Percentiles rank a stretch among this genome's conserved stretches.
phyloP scores from a whole-genome alignment of 2,797 vertebrate species.

The Enteromius viviparus region DNA sequence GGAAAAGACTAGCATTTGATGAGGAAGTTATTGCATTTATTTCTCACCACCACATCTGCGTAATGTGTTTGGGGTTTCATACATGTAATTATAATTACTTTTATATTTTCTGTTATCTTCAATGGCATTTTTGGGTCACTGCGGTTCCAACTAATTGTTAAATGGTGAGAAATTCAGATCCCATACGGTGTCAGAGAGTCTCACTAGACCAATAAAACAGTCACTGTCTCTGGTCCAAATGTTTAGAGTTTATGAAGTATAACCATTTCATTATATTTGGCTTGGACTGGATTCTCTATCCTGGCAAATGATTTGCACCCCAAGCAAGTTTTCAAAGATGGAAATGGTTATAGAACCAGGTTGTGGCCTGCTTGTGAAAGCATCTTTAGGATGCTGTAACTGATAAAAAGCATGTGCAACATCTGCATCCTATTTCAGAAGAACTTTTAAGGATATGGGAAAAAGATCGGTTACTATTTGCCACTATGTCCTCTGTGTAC shows the following conservation, averaged over 20 bases:
- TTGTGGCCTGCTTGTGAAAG: background rate
- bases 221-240: conserved; percentile 9
- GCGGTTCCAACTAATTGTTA: background rate
- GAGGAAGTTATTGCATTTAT: background rate
- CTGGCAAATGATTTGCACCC: conserved; percentile 5
- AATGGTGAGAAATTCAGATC: background rate
- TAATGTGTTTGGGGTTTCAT: background rate
- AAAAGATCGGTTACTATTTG: background rate
- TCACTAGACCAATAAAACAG: background rate
- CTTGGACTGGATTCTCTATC: background rate
- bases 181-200: background rate
- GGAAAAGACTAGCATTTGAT: background rate
- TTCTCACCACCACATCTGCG: background rate
- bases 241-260: conserved; percentile 21
- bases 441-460: background rate
- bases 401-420: conserved; percentile 33
- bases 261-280: conserved; percentile 4
- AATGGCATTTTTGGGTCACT: background rate
- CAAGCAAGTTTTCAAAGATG: conserved; percentile 1
- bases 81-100: background rate
- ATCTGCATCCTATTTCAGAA: conserved; percentile 11
- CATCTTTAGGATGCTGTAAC: conserved; percentile 18
- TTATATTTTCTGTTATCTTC: background rate
- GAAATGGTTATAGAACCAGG: conserved; percentile 12
- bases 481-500: background rate